Base-by-base conservation (phyloP, 1,140 invertebrate species). In the Aplysia californica region DNA sequence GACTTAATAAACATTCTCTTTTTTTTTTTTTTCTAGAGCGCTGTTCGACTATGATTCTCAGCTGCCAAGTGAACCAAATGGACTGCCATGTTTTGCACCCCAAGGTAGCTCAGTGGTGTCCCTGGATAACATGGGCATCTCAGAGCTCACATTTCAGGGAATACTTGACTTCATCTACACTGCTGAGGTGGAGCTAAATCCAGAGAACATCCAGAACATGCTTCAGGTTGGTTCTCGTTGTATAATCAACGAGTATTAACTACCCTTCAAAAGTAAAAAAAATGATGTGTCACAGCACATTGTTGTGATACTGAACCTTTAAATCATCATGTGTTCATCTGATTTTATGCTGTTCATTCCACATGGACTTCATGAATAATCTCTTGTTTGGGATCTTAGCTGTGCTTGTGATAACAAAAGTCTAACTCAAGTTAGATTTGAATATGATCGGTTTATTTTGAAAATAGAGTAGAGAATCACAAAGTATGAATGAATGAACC, bases 121-220 rank as follows among this genome's bases (percentile, higher is more conserved):
- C 18, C 36, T 85, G 6, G 78, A 76, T 18, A 66, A 78, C 26
- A 68, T 83, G 23, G 79, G 72, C 21, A 81, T 87, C 36, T 73
- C 50, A 35, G 65, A 41, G 21, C 77, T 76, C n/a, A 84, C 82
- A 58, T 87, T 87, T 78, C 35, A 79, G 39, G 80, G 74, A 21
- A 85, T 87, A n/a, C 74, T 85, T 21, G 84, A 87, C 58, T 87
- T 85, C 77, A 85, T 87, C 50, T 87, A 87, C 74, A 87, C 86
- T 33, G 80, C 85, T 29, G 79, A 84, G 50, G 85, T 87, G n/a
- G 70, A 41, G 2, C 66, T 87, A 6, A 79, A 71, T 61, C 79
- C 85, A 41, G 84, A 85, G 4, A 87, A 87, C 61, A 87, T 87
- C 75, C 86, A 87, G 72, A 84, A 87, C 58, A 80, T 87, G 31